Evolutionary conservation across 1,140 invertebrate species (phyloP).

Genomic region (Musca domestica): DNA sequence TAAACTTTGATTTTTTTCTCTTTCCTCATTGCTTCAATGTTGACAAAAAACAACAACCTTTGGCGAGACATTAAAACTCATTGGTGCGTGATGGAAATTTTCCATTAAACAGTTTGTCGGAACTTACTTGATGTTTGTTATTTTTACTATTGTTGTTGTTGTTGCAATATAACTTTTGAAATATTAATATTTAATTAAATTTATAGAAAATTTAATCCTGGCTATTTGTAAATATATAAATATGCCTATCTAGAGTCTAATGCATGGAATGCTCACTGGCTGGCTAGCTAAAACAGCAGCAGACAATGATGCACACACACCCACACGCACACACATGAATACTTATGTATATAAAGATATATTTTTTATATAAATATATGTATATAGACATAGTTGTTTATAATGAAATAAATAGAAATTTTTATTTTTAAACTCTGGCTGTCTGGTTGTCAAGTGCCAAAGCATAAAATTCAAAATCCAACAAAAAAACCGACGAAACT

Average conservation of each 20-base stretch:
- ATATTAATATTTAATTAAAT: conserved; percentile 16
- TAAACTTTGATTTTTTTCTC: too few species aligned
- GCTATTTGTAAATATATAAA: background rate
- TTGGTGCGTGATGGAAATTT: too few species aligned
- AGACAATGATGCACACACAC: too few species aligned
- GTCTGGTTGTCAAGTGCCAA: conserved; percentile 19
- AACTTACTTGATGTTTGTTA: too few species aligned
- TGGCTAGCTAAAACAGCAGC: too few species aligned
- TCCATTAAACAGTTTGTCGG: too few species aligned
- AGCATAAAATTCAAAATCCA: conserved; percentile 21
- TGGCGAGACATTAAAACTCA: too few species aligned
- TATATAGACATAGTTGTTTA: background rate
- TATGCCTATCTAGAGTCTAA: background rate
- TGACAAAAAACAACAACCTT: too few species aligned
- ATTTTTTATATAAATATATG: background rate
- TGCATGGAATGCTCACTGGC: too few species aligned
- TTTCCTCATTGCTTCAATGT: too few species aligned
- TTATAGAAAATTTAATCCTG: conserved; percentile 12
- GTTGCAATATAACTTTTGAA: conserved; percentile 6
- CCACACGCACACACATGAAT: background rate
- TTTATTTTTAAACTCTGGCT: conserved; percentile 6
- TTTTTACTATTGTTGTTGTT: too few species aligned
- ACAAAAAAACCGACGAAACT: background rate
- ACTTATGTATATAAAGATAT: background rate
- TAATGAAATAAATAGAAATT: conserved; percentile 1